These are phyloP conservation scores for Junonia oenone DNA, from an alignment of 2,888 invertebrate species.

Conservation along the genomic window DNA sequence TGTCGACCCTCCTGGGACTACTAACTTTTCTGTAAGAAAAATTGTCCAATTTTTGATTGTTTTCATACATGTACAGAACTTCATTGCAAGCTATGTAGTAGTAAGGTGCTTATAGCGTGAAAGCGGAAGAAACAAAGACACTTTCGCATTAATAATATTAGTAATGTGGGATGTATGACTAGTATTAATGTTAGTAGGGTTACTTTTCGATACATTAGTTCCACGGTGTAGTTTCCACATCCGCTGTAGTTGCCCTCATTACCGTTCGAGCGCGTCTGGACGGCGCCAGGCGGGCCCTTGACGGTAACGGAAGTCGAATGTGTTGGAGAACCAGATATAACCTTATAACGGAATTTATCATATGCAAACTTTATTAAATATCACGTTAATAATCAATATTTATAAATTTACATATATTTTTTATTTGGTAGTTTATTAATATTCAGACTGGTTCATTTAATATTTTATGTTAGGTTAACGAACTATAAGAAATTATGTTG, in stretches of 20 bases:
- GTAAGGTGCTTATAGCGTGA: too few species aligned
- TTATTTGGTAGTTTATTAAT: too few species aligned
- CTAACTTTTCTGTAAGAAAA: too few species aligned
- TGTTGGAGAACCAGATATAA: conserved; percentile 15
- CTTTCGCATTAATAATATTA: neutral
- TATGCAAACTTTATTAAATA: neutral
- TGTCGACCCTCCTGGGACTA: too few species aligned
- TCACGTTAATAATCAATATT: neutral
- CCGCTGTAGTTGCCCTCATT: conserved; percentile 25
- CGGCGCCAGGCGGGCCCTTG: conserved; percentile 28
- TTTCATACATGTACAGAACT: too few species aligned
- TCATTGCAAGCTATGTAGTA: too few species aligned
- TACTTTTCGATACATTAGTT: conserved; percentile 3
- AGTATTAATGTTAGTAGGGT: neutral
- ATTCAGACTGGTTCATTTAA: too few species aligned
- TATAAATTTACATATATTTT: neutral
- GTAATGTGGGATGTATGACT: neutral
- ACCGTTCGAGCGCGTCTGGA: conserved; percentile 21
- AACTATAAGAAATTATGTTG: too few species aligned
- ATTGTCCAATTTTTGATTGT: too few species aligned
- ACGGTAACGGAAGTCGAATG: conserved; percentile 24
- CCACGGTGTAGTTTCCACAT: conserved; percentile 23
- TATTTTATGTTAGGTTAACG: too few species aligned
- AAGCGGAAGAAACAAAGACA: too few species aligned
- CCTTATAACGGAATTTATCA: conserved; percentile 11